Evolutionary conservation across 2,113 vertebrate genomes (phyloP), one percentile per base, ranked within the genome.

Genomic region (Erpornis zantholeuca): DNA sequence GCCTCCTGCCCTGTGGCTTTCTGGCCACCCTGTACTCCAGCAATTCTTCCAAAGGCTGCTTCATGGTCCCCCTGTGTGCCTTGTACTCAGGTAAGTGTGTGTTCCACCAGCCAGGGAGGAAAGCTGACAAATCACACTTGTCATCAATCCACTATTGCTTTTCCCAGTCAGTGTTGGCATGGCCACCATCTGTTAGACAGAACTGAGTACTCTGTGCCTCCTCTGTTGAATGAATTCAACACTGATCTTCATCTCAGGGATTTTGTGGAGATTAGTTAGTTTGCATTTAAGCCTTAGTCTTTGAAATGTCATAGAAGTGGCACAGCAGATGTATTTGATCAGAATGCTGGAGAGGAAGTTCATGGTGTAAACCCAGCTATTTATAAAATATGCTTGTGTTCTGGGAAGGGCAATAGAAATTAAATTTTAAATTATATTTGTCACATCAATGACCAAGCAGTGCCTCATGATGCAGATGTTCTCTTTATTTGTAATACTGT

Each of bases 11-110:
- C 40, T 10, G 13, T 27, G 57, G 59, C 45, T 70, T 79, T 73
- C n/a, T 42, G 73, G 57, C 75, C 68, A 52, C 36, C 4, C 31
- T 70, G 18, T 53, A 23, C 68, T 81, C 45, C 23, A 57, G 33
- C 1, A 5, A 13, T 42, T 79, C 71, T 88, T 73, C 47, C 49
- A 56, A 88, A 82, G 54, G 36, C 49, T 79, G 24, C 18, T 72
- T 35, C 19, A 14, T 2, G 14, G 31, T 72, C 6, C 21, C 28
- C 5, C 2, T 0, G 3, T 44, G 78, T 82, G 24, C 28, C 65
- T 11, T 1, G 2, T 22, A 2, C 11, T 8, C 56, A 92, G 91
- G 86, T 93, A 92, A 93, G 88, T 81, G 42, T 70, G 23, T 64
- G n/a, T 22, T 86, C 42, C 44, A 45, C 19, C 65, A 82, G 20